Percentiles rank a stretch among this genome's conserved stretches.
Conservation (phyloP, 2,113 vertebrate species). For the Kryptolebias marmoratus region DNA sequence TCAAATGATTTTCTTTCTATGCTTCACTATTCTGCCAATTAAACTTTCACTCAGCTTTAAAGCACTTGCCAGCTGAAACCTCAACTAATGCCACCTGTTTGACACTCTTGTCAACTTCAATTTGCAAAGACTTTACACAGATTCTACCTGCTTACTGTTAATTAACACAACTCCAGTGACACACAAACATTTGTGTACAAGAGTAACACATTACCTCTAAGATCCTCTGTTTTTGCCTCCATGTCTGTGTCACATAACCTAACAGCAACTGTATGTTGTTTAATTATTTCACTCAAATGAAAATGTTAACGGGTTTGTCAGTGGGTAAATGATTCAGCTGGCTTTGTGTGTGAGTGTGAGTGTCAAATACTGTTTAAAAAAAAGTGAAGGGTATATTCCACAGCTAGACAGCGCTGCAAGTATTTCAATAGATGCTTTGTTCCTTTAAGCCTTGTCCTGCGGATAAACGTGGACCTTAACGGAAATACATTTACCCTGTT, state of each 20-base stretch:
- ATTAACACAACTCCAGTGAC: neutral
- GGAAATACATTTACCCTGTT: slow-evolving; percentile 60
- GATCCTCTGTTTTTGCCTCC: too few relatives aligned
- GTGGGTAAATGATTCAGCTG: neutral
- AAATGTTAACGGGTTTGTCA: neutral
- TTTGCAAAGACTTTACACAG: slow-evolving; percentile 12
- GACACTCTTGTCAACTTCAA: slow-evolving; percentile 19
- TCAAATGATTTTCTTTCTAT: slow-evolving; percentile 23
- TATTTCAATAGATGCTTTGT: slow-evolving; percentile 47
- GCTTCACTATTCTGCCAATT: slow-evolving; percentile 26
- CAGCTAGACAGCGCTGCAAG: neutral
- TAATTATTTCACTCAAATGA: neutral
- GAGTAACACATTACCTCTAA: neutral
- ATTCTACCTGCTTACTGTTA: slow-evolving; percentile 11
- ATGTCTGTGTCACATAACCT: neutral
- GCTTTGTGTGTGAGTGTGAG: neutral
- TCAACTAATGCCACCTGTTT: slow-evolving; percentile 31
- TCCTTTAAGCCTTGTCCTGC: slow-evolving; percentile 36
- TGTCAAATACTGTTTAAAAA: neutral
- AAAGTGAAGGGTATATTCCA: neutral
- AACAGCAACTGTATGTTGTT: neutral
- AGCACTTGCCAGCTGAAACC: slow-evolving; percentile 30
- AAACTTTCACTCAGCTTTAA: slow-evolving; percentile 23
- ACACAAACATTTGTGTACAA: neutral
- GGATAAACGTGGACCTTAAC: slow-evolving; percentile 39